Base-by-base conservation (phyloP, 2,113 vertebrate genomes). In the Hippocampus comes region DNA sequence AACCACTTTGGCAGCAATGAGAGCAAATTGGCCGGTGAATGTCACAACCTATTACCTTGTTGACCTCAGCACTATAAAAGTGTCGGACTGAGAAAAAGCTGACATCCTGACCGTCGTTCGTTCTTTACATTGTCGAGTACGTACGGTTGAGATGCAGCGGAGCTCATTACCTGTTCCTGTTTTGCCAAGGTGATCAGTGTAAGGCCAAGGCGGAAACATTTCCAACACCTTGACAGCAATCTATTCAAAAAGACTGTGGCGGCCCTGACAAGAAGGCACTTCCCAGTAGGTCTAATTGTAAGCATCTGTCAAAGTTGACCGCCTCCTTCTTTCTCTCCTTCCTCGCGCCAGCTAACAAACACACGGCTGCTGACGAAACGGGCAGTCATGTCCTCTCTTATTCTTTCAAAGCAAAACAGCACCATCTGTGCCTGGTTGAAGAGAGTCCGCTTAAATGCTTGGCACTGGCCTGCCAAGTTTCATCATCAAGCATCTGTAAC, bases 341-440 rank as follows among this genome's bases (percentile, higher is more conserved):
- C 38, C 64, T 65, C 11, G 43, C 59, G 46, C 34, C 63, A 53
- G 69, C 68, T 66, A 75, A 73, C 74, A 82, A 79, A 76, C 72
- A 72, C 51, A 11, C 1, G 15, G 61, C 23, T 42, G 63, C 74
- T 60, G 57, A 65, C 7, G 30, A 12, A 77, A 49, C 38, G 23
- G 0, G 12, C 65, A 69, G 60, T 76, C 18, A 34, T 46, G 49
- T 76, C 68, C 41, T 5, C 30, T 70, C 67, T 38, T 80, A 74
- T 56, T 70, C 64, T 71, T 20, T 60, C 42, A 56, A 30, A 74
- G 30, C 63, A 59, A 64, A 76, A 65, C 57, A 0, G 42, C 63
- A 64, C 82, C 86, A 84, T 88, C 78, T 89, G 83, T 69, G 42
- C 10, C 66, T 70, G 77, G 76, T 79, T 78, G 74, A 15, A n/a